Base-by-base conservation (phyloP, 2,797 vertebrate species). In the Alosa sapidissima region DNA sequence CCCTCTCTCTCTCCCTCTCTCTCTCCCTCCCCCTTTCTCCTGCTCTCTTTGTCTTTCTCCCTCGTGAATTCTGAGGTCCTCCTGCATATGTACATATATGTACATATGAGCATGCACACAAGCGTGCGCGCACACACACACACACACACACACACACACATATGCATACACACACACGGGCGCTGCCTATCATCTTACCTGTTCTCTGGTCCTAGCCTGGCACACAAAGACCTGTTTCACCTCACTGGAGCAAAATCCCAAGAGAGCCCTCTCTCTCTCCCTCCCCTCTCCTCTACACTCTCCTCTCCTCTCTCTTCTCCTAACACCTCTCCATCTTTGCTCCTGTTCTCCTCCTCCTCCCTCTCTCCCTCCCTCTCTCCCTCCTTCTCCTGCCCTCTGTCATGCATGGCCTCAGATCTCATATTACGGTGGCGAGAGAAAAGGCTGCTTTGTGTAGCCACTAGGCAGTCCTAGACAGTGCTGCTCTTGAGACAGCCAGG, bases 391-490 rank as follows among this genome's bases (percentile, higher is more conserved):
- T 45, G 11, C 16, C 4, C 68, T 45, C 36, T 75, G n/a, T n/a
- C 5, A 9, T 60, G 58, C 58, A 5, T 1, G 21, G 58, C 21
- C 58, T 24, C 58, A 60, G 58, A 1, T 92, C 94, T 94, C 92
- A 84, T 89, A 87, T 95, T 94, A 93, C 95, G 52, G 68, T 85
- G 88, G 86, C 81, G 87, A 91, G 89, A 93, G 91, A 95, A 95
- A 91, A 91, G 92, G 89, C 88, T 2, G 88, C 92, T 93, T 95
- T 96, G 94, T 60, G 21, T 55, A 4, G 54, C 54, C 54, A 55
- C 54, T 5, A 19, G 54, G 54, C 54, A 14, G 19, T 6, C 19
- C 19, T 21, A 60, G 58, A 60, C 58, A n/a, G 58, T 7, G 21
- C n/a, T 60, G 58, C 58, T 24, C 58, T 24, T 60, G 21, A 60